Evolutionary conservation across 2,113 vertebrate species (phyloP), one percentile per base, ranked within the genome.

Genomic region (Chaetura pelagica): DNA sequence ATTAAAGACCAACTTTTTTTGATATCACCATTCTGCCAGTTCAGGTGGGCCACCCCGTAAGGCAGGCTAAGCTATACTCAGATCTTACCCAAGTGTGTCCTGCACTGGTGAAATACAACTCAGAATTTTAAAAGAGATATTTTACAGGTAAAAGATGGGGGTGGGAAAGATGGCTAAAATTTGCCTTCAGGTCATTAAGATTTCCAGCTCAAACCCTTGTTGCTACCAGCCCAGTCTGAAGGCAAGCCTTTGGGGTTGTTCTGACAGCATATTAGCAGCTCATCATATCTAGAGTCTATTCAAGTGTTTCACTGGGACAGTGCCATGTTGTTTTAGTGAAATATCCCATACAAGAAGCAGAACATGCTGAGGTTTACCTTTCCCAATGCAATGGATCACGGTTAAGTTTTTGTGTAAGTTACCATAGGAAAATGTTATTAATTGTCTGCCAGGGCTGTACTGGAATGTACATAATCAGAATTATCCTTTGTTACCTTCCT

Each of bases 241-340:
- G 61, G n/a, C 90, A 90, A 51, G 42, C 11, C 68, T 94, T 93
- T 88, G 73, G 85, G 68, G 69, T 64, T 92, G 57, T 73, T 95
- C 54, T 81, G 82, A 81, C 54, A 86, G 64, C 40, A 97, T 90
- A 87, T 93, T 90, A 94, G 68, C 61, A 95, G 54, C 30, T 96
- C 86, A 49, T 91, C 87, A 93, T 55, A 61, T 84, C 84, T 97
- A 86, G 67, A 95, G 71, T 71, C 48, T 54, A 89, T 96, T 96
- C 68, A 69, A 74, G 68, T 24, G 16, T 75, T 74, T 58, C 51
- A 52, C 4, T 3, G 2, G 42, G 54, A 81, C 85, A 86, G 88
- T 52, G 40, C 14, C 46, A 52, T 73, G 16, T 83, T 95, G 72
- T 55, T 90, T 48, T 69, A 59, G 54, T 69, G 86, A 84, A 96